A percentile compares a stretch with the other conserved stretches of the same genome.
Evolutionary conservation across 53 echinoderm and acorn worm genomes (phyloP).

Genomic region (Zoroaster sp.): DNA sequence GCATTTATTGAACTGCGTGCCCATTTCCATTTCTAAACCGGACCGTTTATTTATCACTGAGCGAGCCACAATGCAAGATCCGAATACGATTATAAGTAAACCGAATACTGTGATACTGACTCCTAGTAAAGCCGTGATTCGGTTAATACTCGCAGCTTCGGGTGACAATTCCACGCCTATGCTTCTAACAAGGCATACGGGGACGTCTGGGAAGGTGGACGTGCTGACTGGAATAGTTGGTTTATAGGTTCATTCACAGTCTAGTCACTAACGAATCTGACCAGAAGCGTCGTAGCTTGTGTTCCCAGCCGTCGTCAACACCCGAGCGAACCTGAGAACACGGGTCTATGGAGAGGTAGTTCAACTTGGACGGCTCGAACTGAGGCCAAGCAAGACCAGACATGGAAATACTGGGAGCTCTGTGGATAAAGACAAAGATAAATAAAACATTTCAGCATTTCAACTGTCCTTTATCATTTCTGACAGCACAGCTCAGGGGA

Average conservation of each 20-base stretch:
- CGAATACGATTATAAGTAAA: neutral
- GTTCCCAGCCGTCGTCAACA: neutral
- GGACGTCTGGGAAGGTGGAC: neutral
- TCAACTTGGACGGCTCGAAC: neutral
- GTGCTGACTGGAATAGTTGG: neutral
- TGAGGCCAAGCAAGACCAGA: neutral
- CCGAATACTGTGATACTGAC: neutral
- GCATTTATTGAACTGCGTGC: no score
- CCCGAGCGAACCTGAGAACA: neutral
- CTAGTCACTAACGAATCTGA: neutral
- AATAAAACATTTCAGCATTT: neutral
- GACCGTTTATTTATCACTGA: neutral
- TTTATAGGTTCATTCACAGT: neutral
- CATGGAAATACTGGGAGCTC: neutral
- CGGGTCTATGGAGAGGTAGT: neutral
- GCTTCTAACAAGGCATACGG: neutral
- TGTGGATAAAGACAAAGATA: no score
- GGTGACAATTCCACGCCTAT: neutral
- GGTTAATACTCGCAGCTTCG: neutral
- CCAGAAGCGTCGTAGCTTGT: conserved; percentile 27
- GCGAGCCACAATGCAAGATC: neutral
- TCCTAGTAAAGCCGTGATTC: neutral
- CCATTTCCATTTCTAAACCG: neutral
- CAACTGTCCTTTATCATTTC: no score
- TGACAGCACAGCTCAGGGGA: no score